Conservation (phyloP, 2,113 vertebrate species). For the Eurypyga helias region DNA sequence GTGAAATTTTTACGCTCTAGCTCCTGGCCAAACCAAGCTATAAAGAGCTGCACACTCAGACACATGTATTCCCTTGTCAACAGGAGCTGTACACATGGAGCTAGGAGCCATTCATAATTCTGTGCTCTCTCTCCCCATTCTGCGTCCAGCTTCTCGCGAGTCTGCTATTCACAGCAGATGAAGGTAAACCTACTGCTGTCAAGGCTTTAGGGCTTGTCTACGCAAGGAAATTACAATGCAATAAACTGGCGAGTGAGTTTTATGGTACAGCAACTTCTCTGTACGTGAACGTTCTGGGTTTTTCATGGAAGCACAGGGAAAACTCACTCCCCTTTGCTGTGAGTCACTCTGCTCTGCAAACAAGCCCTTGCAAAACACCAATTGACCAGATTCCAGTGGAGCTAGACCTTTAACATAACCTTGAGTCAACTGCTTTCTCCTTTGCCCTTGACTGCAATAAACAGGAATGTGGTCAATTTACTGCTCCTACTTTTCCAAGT, state of each 20-base stretch:
- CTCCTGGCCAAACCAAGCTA: constrained; percentile 29
- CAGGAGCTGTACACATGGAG: not conserved
- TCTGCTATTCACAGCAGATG: constrained; percentile 1
- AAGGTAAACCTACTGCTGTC: not conserved
- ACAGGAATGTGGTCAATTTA: constrained; percentile 13
- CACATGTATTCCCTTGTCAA: not conserved
- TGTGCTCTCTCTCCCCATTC: not conserved
- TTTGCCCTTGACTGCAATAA: constrained; percentile 6
- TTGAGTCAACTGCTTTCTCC: not conserved
- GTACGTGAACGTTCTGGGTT: not conserved
- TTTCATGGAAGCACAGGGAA: not conserved
- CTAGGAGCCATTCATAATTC: constrained; percentile 36
- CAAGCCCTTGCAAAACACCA: constrained; percentile 3
- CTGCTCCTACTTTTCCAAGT: not conserved
- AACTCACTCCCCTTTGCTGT: not conserved
- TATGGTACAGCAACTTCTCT: not conserved
- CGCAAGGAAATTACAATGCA: not conserved
- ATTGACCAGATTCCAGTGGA: not conserved
- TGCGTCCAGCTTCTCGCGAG: not conserved
- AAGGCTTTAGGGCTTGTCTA: constrained; percentile 32
- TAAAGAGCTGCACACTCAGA: not conserved
- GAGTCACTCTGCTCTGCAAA: constrained; percentile 36
- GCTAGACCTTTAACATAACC: not conserved
- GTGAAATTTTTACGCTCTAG: not conserved
- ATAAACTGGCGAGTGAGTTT: not conserved